These are phyloP conservation scores for Salarias fasciatus DNA, from an alignment of 2,797 vertebrate genomes.

Conservation along the genomic window DNA sequence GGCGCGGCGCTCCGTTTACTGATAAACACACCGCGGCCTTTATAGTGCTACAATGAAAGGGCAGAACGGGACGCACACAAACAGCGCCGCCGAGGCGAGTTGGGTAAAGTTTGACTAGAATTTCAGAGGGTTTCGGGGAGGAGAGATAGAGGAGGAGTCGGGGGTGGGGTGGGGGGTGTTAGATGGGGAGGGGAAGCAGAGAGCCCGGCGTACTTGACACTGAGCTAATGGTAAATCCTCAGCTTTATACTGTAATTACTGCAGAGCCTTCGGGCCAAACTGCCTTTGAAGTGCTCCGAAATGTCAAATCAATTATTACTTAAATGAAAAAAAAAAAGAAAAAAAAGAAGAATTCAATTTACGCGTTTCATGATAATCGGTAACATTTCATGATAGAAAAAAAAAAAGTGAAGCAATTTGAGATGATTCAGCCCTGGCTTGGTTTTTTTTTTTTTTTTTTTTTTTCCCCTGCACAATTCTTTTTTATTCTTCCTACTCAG, in stretches of 20 bases:
- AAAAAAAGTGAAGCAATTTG: conserved; percentile 69
- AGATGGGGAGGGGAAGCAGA: conserved; percentile 17
- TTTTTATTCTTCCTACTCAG: conserved; percentile 62
- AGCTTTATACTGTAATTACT: conserved; percentile 82
- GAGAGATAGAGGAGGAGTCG: conserved; percentile 27
- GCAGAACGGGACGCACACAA: conserved; percentile 55
- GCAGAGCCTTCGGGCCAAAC: conserved; percentile 75
- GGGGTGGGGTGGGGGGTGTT: background rate
- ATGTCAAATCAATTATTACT: conserved; percentile 86
- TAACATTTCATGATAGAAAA: conserved; percentile 69
- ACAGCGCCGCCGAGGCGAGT: conserved; percentile 48
- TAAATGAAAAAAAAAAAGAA: conserved; percentile 72
- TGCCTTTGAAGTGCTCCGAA: conserved; percentile 82
- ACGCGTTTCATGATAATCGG: conserved; percentile 77
- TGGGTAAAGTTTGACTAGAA: conserved; percentile 65
- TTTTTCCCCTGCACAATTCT: conserved; percentile 6
- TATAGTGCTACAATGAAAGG: conserved; percentile 67
- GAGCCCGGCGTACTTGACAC: conserved; percentile 67
- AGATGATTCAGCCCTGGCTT: conserved; percentile 65
- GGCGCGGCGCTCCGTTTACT: no score
- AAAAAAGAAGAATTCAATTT: conserved; percentile 79
- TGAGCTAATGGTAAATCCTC: conserved; percentile 79
- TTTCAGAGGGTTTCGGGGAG: conserved; percentile 54
- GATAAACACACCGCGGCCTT: conserved; percentile 70
- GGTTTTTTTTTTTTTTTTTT: conserved; percentile 45